Conservation (phyloP, 2,113 vertebrate species). For the Tragelaphus imberbis region DNA sequence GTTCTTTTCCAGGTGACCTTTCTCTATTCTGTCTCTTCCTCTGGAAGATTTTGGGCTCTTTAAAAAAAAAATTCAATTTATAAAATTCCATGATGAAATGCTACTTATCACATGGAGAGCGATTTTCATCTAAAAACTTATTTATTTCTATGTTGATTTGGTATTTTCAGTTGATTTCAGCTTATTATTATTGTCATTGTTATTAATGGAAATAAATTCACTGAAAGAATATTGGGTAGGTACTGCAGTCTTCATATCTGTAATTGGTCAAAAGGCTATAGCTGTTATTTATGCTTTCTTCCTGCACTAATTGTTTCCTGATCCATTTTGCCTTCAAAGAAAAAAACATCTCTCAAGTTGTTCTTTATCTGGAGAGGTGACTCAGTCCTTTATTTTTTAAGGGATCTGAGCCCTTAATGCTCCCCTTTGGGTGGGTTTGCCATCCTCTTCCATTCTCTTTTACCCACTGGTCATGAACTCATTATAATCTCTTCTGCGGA, state of each 20-base stretch:
- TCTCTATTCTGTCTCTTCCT: background rate
- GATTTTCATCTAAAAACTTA: background rate
- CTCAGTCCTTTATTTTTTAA: background rate
- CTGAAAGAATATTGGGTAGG: background rate
- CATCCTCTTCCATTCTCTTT: background rate
- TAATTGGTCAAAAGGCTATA: background rate
- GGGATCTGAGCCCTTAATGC: background rate
- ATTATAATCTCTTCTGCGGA: background rate
- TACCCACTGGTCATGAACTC: background rate
- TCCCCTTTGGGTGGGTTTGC: background rate
- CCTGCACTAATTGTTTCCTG: background rate
- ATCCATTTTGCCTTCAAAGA: background rate
- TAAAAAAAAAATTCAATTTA: background rate
- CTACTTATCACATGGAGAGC: background rate
- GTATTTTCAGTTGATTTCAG: background rate
- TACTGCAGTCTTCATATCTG: background rate
- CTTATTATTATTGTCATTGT: background rate
- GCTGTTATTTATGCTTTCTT: background rate
- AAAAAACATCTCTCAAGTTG: background rate
- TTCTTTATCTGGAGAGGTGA: background rate
- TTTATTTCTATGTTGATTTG: background rate
- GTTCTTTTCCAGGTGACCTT: background rate
- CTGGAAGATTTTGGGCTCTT: background rate
- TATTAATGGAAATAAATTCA: background rate
- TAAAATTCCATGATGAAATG: background rate